Evolutionary conservation across 1,140 invertebrate species (phyloP), one percentile per base, ranked within the genome.

Genomic region (Solenopsis fugax): DNA sequence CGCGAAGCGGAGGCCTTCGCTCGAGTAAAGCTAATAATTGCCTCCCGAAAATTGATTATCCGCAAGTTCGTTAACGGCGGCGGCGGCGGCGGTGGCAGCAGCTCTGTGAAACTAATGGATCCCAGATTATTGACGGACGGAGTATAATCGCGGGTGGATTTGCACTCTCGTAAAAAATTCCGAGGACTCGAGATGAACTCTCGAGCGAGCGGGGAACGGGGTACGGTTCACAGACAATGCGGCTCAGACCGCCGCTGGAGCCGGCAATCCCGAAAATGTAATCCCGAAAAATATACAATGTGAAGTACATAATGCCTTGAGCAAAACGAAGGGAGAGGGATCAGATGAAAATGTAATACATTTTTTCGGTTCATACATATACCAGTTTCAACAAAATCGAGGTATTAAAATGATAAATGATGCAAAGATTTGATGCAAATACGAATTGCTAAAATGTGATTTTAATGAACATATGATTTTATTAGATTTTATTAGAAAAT

Each of bases 11-110:
- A 71, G 50, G 37, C 41, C 71, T 50, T 58, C 77, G 77, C 60
- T 86, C 69, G 65, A 90, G 87, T 87, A 82, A 84, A 90, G 92
- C 87, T 91, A 92, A 92, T 92, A 91, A 93, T 93, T 92, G 89
- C 88, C 90, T 62, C 75, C 88, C 71, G 67, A 73, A 88, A 93
- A 92, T 92, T 92, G 91, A 93, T 92, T 92, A 93, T 87, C 77
- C 85, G 88, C 34, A 71, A 78, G 87, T 92, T 92, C 90, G 90
- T 92, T 92, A 92, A 92, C 91, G 85, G 87, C 29, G 65, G 77
- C 62, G 82, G 21, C 16, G 3, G 16, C 48, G 69, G 69, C 60
- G 77, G 10, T 16, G 0, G 12, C 54, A 12, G 62, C 78, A 10
- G 21, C 52, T 81, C 67, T 21, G 72, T 13, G 82, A 81, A 21